Conservation (phyloP, 2,113 vertebrate genomes). For the Agelaius tricolor region DNA sequence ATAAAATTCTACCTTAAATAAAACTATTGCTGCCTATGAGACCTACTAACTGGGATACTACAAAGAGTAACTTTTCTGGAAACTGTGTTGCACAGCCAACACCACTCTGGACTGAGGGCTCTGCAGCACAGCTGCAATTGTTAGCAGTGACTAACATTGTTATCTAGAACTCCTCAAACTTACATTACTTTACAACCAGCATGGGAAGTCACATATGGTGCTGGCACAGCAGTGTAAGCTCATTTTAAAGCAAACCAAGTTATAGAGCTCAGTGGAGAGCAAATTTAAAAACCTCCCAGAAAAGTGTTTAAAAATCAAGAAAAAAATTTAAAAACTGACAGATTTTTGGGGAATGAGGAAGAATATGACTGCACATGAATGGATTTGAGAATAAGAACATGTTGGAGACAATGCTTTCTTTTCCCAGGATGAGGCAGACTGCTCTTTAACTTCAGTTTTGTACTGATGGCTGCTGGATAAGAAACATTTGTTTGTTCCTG, state of each 20-base stretch:
- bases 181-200: neutral
- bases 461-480: neutral
- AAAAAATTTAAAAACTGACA: neutral
- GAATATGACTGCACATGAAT: neutral
- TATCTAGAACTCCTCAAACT: neutral
- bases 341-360: neutral
- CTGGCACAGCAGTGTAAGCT: neutral
- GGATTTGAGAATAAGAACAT: neutral
- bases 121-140: neutral
- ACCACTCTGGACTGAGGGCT: accelerated
- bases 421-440: neutral
- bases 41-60: neutral
- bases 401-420: neutral
- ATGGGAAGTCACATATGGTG: neutral
- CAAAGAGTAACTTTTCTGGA: neutral
- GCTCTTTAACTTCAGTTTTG: neutral
- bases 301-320: neutral
- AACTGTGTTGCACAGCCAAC: neutral
- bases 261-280: neutral
- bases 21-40: neutral
- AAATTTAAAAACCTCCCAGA: neutral
- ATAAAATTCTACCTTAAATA: neutral
- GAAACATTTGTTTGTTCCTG: neutral
- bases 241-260: neutral
- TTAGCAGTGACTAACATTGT: neutral